These are phyloP conservation scores for Apteryx mantelli DNA, from an alignment of 2,113 vertebrate species.

Conservation along the genomic window DNA sequence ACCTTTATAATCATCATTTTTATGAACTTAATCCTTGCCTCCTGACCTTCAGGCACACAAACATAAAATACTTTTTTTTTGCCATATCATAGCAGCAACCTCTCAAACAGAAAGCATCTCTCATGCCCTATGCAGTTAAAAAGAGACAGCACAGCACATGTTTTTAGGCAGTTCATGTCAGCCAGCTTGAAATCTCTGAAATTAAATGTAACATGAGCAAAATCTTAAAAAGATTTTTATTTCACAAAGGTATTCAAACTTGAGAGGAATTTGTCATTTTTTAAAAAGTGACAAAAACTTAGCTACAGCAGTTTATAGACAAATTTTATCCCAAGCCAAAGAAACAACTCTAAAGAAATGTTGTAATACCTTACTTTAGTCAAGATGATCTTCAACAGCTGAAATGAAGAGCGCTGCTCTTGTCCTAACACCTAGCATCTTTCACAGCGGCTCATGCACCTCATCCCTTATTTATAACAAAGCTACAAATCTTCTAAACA, in stretches of 20 bases:
- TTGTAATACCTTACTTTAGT: not conserved
- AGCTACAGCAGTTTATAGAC: not conserved
- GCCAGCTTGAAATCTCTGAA: slow-evolving; percentile 14
- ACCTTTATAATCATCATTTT: not conserved
- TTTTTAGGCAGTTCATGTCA: not conserved
- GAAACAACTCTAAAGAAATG: not conserved
- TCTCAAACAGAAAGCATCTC: not conserved
- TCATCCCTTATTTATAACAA: slow-evolving; percentile 28
- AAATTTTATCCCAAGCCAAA: not conserved
- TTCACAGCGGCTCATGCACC: not conserved
- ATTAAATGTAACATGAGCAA: slow-evolving; percentile 16
- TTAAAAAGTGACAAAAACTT: not conserved
- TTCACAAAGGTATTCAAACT: slow-evolving; percentile 2
- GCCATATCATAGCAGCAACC: not conserved
- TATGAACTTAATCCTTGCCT: not conserved
- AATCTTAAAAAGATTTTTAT: not conserved
- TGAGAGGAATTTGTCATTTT: not conserved
- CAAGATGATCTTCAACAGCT: not conserved
- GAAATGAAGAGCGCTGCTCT: not conserved
- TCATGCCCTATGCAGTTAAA: not conserved
- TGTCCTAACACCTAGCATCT: not conserved
- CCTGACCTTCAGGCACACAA: slow-evolving; percentile 3
- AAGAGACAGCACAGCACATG: not conserved
- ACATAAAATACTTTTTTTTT: not conserved
- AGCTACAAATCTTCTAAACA: not conserved